Percentiles rank a stretch among this genome's conserved stretches.
These are phyloP conservation scores for Eidolon helvum DNA, from an alignment of 2,113 vertebrate genomes.

Conservation along the genomic window DNA sequence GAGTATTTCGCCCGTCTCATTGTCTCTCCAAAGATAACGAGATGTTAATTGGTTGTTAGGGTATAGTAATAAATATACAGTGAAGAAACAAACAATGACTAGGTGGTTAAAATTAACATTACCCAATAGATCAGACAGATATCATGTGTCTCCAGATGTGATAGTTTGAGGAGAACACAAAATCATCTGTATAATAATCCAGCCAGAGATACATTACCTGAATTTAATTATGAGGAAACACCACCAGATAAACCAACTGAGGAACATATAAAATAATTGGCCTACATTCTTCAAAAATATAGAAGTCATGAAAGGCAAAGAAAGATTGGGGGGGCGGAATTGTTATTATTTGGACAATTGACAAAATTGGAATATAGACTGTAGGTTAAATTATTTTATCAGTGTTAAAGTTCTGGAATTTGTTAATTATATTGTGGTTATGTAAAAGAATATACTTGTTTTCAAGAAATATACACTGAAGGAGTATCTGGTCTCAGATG, in stretches of 20 bases:
- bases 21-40: neutral
- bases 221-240: neutral
- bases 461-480: neutral
- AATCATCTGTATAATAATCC: neutral
- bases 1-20: neutral
- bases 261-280: neutral
- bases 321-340: neutral
- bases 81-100: neutral
- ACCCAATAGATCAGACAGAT: neutral
- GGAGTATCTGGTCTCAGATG: neutral
- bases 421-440: neutral
- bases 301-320: neutral
- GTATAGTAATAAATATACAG: neutral
- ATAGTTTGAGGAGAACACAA: neutral
- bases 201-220: neutral
- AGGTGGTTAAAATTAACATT: neutral
- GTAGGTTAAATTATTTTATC: neutral
- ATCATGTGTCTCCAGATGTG: neutral
- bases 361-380: neutral
- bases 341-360: neutral
- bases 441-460: neutral
- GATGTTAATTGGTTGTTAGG: neutral
- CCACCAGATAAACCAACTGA: neutral
- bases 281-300: neutral
- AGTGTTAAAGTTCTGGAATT: neutral